These are phyloP conservation scores for Sthenelais limicola DNA, from an alignment of 2,888 invertebrate genomes.

Conservation along the genomic window DNA sequence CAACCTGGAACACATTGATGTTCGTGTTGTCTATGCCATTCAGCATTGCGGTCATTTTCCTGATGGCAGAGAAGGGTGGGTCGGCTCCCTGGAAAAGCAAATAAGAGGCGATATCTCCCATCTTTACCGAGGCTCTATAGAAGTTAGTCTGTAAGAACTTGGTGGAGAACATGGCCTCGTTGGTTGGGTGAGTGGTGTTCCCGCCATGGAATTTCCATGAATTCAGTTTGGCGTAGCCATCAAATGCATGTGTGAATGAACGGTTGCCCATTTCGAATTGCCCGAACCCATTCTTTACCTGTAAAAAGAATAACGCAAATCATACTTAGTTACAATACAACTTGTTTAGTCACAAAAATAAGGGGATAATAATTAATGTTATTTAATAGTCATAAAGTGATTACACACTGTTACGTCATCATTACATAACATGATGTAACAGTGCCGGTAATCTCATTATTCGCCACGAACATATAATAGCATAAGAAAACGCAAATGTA, in stretches of 20 bases:
- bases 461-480: too few relatives aligned
- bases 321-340: too few relatives aligned
- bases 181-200: conserved; percentile 42
- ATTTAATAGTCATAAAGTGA: too few relatives aligned
- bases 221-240: conserved; percentile 61
- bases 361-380: too few relatives aligned
- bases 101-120: conserved; percentile 60
- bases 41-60: conserved; percentile 58
- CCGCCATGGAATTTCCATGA: conserved; percentile 60
- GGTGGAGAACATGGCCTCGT: conserved; percentile 54
- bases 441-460: too few relatives aligned
- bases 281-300: conserved; percentile 65
- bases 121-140: conserved; percentile 56
- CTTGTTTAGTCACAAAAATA: too few relatives aligned
- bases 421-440: too few relatives aligned
- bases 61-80: conserved; percentile 57
- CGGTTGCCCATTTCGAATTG: conserved; percentile 59
- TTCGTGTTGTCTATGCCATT: conserved; percentile 69
- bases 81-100: conserved; percentile 61
- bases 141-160: conserved; percentile 58
- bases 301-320: conserved; percentile 72
- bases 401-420: too few relatives aligned
- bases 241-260: conserved; percentile 59
- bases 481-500: too few relatives aligned
- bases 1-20: conserved; percentile 60